These are phyloP conservation scores for Lasaia peninsularis DNA, from an alignment of 1,140 invertebrate species.

Conservation along the genomic window DNA sequence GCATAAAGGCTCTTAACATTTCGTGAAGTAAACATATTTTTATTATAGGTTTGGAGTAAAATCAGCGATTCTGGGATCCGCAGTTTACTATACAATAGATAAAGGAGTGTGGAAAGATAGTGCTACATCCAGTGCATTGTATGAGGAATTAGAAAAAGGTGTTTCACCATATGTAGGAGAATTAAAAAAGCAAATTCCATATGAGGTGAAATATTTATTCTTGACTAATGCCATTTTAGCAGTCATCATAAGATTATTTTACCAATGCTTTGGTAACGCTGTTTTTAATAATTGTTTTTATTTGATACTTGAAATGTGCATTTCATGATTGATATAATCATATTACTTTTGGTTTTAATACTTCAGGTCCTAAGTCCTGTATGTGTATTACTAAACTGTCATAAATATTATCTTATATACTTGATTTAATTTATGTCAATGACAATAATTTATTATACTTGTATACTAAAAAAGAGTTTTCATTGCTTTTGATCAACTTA, in stretches of 20 bases:
- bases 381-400: neutral
- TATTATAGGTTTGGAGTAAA: conserved; percentile 75
- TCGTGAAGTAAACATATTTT: neutral
- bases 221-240: neutral
- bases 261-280: neutral
- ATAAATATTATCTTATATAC: no score
- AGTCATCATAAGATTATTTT: neutral
- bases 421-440: no score
- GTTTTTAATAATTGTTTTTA: neutral
- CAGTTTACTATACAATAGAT: conserved; percentile 76
- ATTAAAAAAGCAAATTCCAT: conserved; percentile 73
- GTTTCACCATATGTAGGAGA: conserved; percentile 76
- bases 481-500: no score
- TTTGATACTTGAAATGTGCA: neutral
- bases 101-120: conserved; percentile 79
- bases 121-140: conserved; percentile 69
- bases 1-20: neutral
- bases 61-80: conserved; percentile 68
- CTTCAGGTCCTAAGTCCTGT: no score
- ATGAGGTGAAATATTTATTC: conserved; percentile 62
- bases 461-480: no score
- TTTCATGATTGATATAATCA: conserved; percentile 11
- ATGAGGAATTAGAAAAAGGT: conserved; percentile 71
- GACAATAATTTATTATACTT: no score
- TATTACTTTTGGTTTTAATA: conserved; percentile 8